A percentile compares a stretch with the other conserved stretches of the same genome.
Evolutionary conservation across 2,113 vertebrate genomes (phyloP).

Genomic region (Rhabdornis inornatus): DNA sequence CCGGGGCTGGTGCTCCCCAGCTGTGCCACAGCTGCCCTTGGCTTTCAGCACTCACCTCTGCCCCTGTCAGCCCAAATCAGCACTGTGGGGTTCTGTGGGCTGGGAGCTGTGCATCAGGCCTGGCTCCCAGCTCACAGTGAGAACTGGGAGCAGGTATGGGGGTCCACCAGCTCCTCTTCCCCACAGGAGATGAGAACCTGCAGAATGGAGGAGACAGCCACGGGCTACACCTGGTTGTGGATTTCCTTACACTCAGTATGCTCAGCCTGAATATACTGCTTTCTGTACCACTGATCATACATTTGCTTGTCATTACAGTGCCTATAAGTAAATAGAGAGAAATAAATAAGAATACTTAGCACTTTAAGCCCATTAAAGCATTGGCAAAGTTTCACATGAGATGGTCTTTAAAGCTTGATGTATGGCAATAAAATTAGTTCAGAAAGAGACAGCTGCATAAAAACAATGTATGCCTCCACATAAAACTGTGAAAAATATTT

Average conservation of each 20-base stretch:
- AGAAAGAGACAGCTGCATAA: conserved; percentile 41
- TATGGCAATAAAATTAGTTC: conserved; percentile 67
- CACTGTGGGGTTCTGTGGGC: not conserved
- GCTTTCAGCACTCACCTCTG: not conserved
- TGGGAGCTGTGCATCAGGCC: not conserved
- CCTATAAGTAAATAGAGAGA: conserved; percentile 49
- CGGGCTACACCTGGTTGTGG: accelerated
- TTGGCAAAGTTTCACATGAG: conserved; percentile 59
- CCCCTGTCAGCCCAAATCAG: not conserved
- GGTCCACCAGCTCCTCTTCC: not conserved
- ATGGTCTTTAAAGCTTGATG: conserved; percentile 63
- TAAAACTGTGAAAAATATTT: conserved; percentile 43
- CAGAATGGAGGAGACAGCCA: not conserved
- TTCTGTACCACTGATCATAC: conserved; percentile 25
- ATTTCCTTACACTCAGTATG: not conserved
- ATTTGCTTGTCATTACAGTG: conserved; percentile 27
- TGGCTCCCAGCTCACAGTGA: not conserved
- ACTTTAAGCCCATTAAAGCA: conserved; percentile 64
- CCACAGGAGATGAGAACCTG: not conserved
- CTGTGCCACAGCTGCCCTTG: not conserved
- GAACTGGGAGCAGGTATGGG: not conserved
- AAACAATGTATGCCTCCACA: conserved; percentile 52
- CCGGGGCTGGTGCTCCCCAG: not conserved
- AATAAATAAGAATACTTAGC: conserved; percentile 63
- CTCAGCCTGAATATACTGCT: conserved; percentile 21